Base-by-base conservation (phyloP, 2,797 vertebrate species). In the Botia kubotai region DNA sequence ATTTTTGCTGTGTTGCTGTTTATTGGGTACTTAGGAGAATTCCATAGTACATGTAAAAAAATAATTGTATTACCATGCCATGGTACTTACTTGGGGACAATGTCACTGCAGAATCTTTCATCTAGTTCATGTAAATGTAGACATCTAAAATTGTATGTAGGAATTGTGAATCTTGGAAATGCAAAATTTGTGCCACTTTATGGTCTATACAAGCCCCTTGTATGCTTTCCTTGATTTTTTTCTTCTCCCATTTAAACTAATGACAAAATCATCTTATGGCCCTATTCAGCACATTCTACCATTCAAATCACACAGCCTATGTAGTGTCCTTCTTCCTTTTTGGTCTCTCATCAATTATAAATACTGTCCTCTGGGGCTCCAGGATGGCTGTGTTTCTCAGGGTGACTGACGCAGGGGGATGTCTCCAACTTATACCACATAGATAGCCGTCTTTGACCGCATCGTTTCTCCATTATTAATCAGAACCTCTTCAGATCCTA, bases 381-480 rank as follows among this genome's bases (percentile, higher is more conserved):
- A 57, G 57, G 55, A 82, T 85, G 57, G 86, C 81, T 87, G 87
- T 88, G 90, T 92, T 90, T 91, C 88, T 86, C 82, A 21, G 73
- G 88, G 84, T 86, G 91, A 93, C 90, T 88, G 76, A 88, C 39
- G 83, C 83, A 85, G 77, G 63, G 67, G 71, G 76, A 90, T 85
- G 84, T 71, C 53, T 53, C 70, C 23, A n/a, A 82, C 63, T 68
- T 50, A 76, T 58, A 26, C 74, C 76, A 75, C 16, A 68, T 67
- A 75, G 79, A 62, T 52, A 74, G 88, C 79, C 85, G 79, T 87
- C 86, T 87, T 80, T 91, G 91, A 94, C 93, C 92, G 87, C 82
- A 50, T 78, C 84, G 50, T 78, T 94, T 89, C 91, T 97, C 92
- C 89, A 97, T 97, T 97, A 98, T 97, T 97, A 93, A 97, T 97